Conservation (phyloP, 2,113 vertebrate species). For the Channa maculata region DNA sequence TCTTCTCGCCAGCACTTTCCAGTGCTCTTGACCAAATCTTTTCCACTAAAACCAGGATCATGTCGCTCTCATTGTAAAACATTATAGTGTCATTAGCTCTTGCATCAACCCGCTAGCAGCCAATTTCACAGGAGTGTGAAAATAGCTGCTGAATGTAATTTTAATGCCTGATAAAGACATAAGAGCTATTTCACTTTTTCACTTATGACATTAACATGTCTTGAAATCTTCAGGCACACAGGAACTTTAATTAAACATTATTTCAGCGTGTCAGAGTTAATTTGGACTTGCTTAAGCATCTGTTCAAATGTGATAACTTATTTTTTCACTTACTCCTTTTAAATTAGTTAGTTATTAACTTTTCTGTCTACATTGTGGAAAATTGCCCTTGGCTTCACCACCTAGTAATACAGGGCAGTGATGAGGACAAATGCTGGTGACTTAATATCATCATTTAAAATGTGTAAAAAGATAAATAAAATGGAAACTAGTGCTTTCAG, state of each 20-base stretch:
- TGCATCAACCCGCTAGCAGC: constrained; percentile 23
- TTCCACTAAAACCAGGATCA: constrained; percentile 19
- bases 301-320: not conserved
- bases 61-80: constrained; percentile 21
- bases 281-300: not conserved
- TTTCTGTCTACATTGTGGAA: not conserved
- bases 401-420: not conserved
- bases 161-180: constrained; percentile 58
- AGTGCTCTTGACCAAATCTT: constrained; percentile 30
- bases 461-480: no score
- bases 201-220: constrained; percentile 34
- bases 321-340: not conserved
- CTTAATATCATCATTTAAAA: no score
- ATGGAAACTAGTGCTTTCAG: no score
- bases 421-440: not conserved
- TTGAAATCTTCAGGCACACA: constrained; percentile 24
- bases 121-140: constrained; percentile 35
- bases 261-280: not conserved
- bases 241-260: constrained; percentile 50
- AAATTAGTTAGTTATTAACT: not conserved
- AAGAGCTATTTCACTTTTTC: constrained; percentile 10
- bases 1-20: constrained; percentile 44
- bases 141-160: constrained; percentile 46
- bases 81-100: constrained; percentile 47
- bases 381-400: not conserved